These are phyloP conservation scores for Fulmarus glacialis DNA, from an alignment of 2,113 vertebrate species.

Conservation along the genomic window DNA sequence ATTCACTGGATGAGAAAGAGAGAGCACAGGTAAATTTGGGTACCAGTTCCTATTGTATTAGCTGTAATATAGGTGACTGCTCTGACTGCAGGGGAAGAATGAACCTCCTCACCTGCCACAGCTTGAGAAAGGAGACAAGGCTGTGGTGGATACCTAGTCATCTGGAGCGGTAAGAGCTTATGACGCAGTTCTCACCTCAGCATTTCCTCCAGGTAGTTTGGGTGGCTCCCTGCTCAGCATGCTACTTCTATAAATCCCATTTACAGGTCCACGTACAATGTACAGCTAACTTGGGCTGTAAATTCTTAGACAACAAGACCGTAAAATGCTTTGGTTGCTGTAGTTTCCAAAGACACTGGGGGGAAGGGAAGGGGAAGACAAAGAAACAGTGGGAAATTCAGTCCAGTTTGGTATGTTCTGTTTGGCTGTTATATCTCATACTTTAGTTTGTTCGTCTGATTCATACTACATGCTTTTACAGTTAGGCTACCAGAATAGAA, in stretches of 20 bases:
- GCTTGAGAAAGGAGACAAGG: background rate
- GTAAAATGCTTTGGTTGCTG: background rate
- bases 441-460: background rate
- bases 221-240: background rate
- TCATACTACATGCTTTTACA: background rate
- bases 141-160: background rate
- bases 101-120: accelerated
- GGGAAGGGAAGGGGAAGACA: accelerated
- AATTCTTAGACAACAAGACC: background rate
- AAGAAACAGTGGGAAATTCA: background rate
- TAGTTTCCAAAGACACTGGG: background rate
- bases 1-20: background rate
- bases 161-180: accelerated
- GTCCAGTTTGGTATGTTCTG: background rate
- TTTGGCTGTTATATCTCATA: background rate
- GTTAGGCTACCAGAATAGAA: background rate
- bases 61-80: background rate
- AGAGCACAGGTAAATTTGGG: accelerated
- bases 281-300: background rate
- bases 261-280: accelerated
- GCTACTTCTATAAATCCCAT: background rate
- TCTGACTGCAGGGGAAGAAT: background rate
- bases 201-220: background rate
- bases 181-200: background rate
- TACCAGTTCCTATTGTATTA: accelerated